Evolutionary conservation across 2,797 vertebrate genomes (phyloP), one percentile per base, ranked within the genome.

Genomic region (Steatocranus sp.): DNA sequence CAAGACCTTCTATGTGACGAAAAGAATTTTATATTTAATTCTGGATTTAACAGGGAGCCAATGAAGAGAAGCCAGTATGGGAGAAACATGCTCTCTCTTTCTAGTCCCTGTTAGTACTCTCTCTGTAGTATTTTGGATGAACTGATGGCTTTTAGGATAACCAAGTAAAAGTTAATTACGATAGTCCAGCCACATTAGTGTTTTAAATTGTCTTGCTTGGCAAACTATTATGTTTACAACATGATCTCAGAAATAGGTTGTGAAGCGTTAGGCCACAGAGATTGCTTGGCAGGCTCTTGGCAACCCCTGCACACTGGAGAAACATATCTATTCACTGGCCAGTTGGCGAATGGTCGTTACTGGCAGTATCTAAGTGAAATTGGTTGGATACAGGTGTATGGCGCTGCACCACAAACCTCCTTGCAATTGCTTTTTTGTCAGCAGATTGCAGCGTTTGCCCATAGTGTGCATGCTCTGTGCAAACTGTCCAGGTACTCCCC

Each of bases 81-180:
- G 6, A 58, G 54, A 58, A n/a, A 58, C 34, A 11, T 34, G 30
- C 17, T 34, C 30, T 58, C 30, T 11, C 0, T 58, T 58, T 58
- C 30, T 58, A 58, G 56, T 58, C 9, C 11, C 9, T 58, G 30
- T 58, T 32, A 32, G 54, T 18, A 32, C 54, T 58, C 30, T 58
- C 30, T 32, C 30, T 58, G 30, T 32, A 34, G 56, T 18, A 34
- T 61, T 61, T 34, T 34, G 56, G 30, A 3, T 61, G 17, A 61
- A 61, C 0, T 61, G 0, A 61, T 34, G 17, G 30, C 10, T 61
- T 61, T 36, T 61, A 61, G 56, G 18, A 61, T 5, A 2, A 12
- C 56, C 56, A n/a, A 61, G 11, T 36, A 61, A 36, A 36, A 34
- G 56, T 34, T 34, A n/a, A 36, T 61, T 61, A 61, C 3, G 2